phyloP scores from a whole-genome alignment of 2,113 vertebrate species.

The Pagrus major region DNA sequence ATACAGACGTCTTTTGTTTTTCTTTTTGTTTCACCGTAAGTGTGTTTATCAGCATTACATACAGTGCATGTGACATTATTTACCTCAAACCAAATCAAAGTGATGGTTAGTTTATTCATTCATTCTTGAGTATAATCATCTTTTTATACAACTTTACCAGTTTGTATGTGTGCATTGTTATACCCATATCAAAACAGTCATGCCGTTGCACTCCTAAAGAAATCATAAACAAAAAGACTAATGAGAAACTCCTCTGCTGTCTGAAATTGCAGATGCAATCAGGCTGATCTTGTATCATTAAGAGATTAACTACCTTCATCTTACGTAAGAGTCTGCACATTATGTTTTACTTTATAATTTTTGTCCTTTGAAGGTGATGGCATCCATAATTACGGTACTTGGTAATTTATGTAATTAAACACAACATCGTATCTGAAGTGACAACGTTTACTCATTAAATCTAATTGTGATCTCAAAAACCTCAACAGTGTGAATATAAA shows the following conservation, averaged over 20 bases:
- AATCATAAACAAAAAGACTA: neutral
- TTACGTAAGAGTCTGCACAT: neutral
- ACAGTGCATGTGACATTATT: neutral
- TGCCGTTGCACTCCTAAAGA: neutral
- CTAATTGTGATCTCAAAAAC: neutral
- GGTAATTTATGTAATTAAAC: neutral
- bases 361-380: neutral
- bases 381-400: neutral
- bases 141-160: neutral
- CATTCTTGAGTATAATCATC: neutral
- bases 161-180: neutral
- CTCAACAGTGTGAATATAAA: neutral
- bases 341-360: neutral
- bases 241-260: neutral
- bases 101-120: neutral
- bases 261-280: neutral
- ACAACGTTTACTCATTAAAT: neutral
- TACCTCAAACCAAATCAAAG: neutral
- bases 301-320: neutral
- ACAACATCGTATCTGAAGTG: neutral
- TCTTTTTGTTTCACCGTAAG: neutral
- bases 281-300: neutral
- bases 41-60: neutral
- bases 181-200: too few relatives aligned
- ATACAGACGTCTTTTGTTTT: neutral